Evolutionary conservation across 2,797 vertebrate species (phyloP).

Genomic region (Falco concolor): DNA sequence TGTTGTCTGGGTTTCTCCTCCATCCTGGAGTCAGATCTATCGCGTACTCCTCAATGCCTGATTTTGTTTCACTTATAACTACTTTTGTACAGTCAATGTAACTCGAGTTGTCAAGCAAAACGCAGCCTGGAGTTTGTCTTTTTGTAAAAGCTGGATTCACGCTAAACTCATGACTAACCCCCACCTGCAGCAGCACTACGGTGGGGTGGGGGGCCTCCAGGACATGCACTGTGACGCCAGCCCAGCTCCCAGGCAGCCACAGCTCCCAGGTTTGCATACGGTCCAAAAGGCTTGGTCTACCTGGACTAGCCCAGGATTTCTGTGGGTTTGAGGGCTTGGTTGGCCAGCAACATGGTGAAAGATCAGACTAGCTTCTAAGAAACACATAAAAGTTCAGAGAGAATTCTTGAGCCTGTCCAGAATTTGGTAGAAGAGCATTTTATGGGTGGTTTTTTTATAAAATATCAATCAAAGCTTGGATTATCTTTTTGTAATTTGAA

Average conservation of each 20-base stretch:
- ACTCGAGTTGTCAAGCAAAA: background rate
- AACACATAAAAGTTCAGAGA: background rate
- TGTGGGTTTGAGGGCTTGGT: background rate
- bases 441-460: background rate
- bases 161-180: fast-evolving
- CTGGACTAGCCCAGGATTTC: no score
- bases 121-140: background rate
- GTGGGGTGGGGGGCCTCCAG: no score
- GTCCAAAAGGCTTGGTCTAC: background rate
- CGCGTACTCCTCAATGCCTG: background rate
- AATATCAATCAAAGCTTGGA: background rate
- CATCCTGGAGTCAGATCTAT: background rate
- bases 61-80: background rate
- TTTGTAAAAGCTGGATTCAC: background rate
- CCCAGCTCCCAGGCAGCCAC: background rate
- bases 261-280: fast-evolving
- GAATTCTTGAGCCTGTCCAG: background rate
- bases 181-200: background rate
- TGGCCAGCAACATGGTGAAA: background rate
- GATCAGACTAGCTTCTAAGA: background rate
- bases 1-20: background rate
- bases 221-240: fast-evolving
- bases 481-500: background rate
- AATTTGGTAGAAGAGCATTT: background rate
- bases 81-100: background rate